Conservation (phyloP, 2,797 vertebrate species). For the Squalus acanthias region DNA sequence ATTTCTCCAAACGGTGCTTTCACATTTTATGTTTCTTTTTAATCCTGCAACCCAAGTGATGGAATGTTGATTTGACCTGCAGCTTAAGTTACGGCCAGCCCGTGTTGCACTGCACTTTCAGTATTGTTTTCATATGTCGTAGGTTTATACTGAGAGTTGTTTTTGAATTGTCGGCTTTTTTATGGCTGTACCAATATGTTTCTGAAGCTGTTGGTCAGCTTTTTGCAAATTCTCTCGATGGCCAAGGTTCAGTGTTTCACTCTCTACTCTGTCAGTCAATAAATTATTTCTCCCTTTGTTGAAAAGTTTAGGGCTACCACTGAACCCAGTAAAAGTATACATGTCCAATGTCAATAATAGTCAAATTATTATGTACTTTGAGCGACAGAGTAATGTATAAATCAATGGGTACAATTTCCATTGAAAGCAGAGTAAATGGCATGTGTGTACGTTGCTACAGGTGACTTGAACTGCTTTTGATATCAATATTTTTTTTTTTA, state of each 20-base stretch:
- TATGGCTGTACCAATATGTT: neutral
- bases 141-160: neutral
- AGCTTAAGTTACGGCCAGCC: neutral
- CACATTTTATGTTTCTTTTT: neutral
- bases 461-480: neutral
- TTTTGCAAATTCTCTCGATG: neutral
- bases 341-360: neutral
- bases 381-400: neutral
- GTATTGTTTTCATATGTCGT: neutral
- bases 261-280: neutral
- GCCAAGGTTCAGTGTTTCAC: neutral
- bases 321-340: neutral
- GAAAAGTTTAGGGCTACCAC: neutral
- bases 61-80: slow-evolving; percentile 1
- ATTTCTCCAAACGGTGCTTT: neutral
- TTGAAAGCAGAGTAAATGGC: neutral
- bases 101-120: neutral
- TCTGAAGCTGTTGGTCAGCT: neutral
- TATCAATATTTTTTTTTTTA: neutral
- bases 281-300: neutral
- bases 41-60: neutral
- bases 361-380: neutral
- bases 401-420: neutral
- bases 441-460: neutral
- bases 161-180: neutral